Conservation (phyloP, 2,888 invertebrate species). For the Mythimna vitellina region DNA sequence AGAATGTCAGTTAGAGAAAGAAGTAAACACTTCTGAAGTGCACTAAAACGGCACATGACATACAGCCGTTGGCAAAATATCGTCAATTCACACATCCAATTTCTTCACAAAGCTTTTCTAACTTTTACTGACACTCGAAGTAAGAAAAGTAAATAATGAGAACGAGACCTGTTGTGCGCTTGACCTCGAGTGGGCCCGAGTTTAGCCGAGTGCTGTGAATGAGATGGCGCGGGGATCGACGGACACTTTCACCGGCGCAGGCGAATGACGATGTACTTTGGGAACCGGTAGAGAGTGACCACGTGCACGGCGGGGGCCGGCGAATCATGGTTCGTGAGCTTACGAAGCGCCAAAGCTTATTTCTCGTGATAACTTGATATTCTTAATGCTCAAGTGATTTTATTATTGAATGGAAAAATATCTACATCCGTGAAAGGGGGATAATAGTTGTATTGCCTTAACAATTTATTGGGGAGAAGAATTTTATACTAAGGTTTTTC, state of each 20-base stretch:
- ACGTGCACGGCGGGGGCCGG: slow-evolving; percentile 53
- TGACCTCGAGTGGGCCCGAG: slow-evolving; percentile 84
- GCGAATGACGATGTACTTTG: slow-evolving; percentile 58
- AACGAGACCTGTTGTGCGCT: slow-evolving; percentile 82
- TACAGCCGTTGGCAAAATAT: slow-evolving; percentile 29
- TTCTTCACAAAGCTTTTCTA: slow-evolving; percentile 54
- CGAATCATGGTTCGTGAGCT: slow-evolving; percentile 23
- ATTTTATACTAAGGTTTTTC: background rate
- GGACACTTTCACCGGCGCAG: slow-evolving; percentile 81
- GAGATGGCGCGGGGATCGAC: slow-evolving; percentile 75
- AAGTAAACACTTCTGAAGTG: slow-evolving; percentile 23
- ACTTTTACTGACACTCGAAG: slow-evolving; percentile 84
- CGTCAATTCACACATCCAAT: slow-evolving; percentile 40
- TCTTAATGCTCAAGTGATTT: background rate
- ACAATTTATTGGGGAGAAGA: background rate
- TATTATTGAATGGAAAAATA: slow-evolving; percentile 3
- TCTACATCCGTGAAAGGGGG: background rate
- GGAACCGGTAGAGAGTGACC: slow-evolving; percentile 62
- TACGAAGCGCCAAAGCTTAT: slow-evolving; percentile 9
- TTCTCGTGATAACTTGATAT: background rate
- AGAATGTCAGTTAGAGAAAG: slow-evolving; percentile 29
- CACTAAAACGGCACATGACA: slow-evolving; percentile 26
- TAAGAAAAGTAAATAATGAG: slow-evolving; percentile 75
- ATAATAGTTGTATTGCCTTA: background rate
- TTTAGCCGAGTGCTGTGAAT: slow-evolving; percentile 72